These are phyloP conservation scores for Andrena flavipes DNA, from an alignment of 2,888 invertebrate genomes.

Conservation along the genomic window DNA sequence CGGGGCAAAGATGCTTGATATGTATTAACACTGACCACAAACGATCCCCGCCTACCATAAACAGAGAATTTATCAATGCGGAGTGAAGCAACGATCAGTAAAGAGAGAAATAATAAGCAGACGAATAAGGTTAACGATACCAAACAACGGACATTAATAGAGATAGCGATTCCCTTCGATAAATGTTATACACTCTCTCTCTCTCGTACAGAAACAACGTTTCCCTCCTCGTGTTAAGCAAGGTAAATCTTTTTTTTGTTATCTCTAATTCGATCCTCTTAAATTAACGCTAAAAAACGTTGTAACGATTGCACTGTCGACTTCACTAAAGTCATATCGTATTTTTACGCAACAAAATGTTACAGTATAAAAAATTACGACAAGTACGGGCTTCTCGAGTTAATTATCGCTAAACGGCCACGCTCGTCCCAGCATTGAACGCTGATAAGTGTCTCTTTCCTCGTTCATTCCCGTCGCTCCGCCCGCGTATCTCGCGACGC, in stretches of 20 bases:
- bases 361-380: slow-evolving; percentile 68
- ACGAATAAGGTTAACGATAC: slow-evolving; percentile 41
- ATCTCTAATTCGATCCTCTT: slow-evolving; percentile 53
- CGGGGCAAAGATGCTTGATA: slow-evolving; percentile 36
- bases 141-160: slow-evolving; percentile 49
- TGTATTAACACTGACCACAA: slow-evolving; percentile 35
- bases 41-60: neutral
- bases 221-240: slow-evolving; percentile 46
- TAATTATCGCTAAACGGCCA: slow-evolving; percentile 51
- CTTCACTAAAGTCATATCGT: slow-evolving; percentile 60
- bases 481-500: slow-evolving; percentile 4
- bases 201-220: slow-evolving; percentile 55
- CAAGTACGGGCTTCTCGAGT: slow-evolving; percentile 61
- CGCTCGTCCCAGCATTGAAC: slow-evolving; percentile 48
- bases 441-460: slow-evolving; percentile 39
- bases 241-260: slow-evolving; percentile 58
- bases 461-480: slow-evolving; percentile 17
- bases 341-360: slow-evolving; percentile 65
- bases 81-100: slow-evolving; percentile 27
- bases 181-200: slow-evolving; percentile 46
- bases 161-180: slow-evolving; percentile 68
- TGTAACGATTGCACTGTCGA: slow-evolving; percentile 59
- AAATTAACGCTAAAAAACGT: slow-evolving; percentile 59
- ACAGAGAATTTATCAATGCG: slow-evolving; percentile 15
- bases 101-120: slow-evolving; percentile 4